phyloP scores from a whole-genome alignment of 2,888 invertebrate genomes.

The Mimumesa dahlbomi region DNA sequence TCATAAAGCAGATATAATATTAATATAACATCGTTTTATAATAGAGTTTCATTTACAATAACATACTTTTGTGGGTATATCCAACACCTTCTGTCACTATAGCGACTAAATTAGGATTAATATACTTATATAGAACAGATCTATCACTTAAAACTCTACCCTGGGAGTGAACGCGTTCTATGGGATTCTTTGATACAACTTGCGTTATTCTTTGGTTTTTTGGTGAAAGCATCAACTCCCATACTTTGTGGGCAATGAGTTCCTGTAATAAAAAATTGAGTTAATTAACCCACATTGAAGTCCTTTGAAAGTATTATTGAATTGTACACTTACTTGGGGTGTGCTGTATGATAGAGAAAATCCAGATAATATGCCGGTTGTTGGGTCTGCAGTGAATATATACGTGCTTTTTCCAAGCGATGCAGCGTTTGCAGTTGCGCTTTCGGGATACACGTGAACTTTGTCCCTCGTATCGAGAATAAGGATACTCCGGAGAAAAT shows the following conservation, averaged over 20 bases:
- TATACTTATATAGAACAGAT: conserved; percentile 98
- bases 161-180: conserved; percentile 94
- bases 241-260: conserved; percentile 85
- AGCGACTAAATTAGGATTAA: conserved; percentile 97
- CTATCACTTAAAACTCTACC: conserved; percentile 97
- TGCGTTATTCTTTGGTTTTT: conserved; percentile 84
- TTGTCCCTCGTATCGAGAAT: conserved; percentile 86
- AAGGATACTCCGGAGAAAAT: conserved; percentile 90
- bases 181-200: conserved; percentile 84
- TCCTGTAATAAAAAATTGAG: conserved; percentile 79
- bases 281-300: neutral
- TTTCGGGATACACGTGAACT: conserved; percentile 86
- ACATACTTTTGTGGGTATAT: conserved; percentile 86
- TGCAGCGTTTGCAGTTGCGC: conserved; percentile 81
- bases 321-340: conserved; percentile 70
- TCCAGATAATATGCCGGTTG: conserved; percentile 84
- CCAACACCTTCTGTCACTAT: conserved; percentile 90
- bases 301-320: neutral
- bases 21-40: too few relatives aligned
- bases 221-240: conserved; percentile 86
- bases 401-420: conserved; percentile 83
- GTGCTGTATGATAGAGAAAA: conserved; percentile 82
- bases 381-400: conserved; percentile 85
- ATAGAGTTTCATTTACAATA: too few relatives aligned
- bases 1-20: too few relatives aligned